Evolutionary conservation across 2,888 invertebrate genomes (phyloP).

Genomic region (Diaperis boleti): DNA sequence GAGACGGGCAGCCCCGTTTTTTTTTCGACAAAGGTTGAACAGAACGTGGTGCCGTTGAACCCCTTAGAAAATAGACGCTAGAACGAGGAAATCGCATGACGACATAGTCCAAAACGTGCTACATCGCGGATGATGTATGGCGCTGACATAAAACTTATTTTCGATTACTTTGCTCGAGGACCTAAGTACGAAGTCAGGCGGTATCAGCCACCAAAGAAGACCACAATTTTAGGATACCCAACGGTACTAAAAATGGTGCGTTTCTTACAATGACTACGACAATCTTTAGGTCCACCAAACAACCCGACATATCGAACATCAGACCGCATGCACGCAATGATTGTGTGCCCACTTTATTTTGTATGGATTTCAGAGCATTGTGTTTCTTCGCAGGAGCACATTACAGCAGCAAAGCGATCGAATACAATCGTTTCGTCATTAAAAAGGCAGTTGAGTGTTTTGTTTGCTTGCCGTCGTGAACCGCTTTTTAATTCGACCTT

Average conservation of each 20-base stretch:
- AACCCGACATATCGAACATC: constrained; percentile 20
- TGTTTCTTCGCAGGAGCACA: constrained; percentile 46
- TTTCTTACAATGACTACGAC: too few species aligned
- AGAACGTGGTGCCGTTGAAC: constrained; percentile 48
- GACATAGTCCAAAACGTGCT: constrained; percentile 36
- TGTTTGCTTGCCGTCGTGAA: constrained; percentile 46
- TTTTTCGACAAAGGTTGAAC: constrained; percentile 43
- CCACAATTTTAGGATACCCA: too few species aligned
- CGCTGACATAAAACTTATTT: constrained; percentile 18
- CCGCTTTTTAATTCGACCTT: constrained; percentile 37
- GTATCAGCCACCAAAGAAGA: too few species aligned
- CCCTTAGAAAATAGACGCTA: constrained; percentile 28
- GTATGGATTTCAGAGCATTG: constrained; percentile 51
- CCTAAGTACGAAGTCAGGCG: too few species aligned
- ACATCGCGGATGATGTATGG: constrained; percentile 29
- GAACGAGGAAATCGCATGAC: constrained; percentile 42
- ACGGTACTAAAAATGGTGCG: too few species aligned
- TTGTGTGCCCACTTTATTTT: constrained; percentile 45
- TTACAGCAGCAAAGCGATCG: constrained; percentile 44
- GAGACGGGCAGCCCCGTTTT: constrained; percentile 12
- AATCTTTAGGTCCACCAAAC: constrained; percentile 6
- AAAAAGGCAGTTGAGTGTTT: constrained; percentile 44
- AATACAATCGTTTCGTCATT: constrained; percentile 47
- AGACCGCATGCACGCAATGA: constrained; percentile 50
- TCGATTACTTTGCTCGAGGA: too few species aligned